Base-by-base conservation (phyloP, 2,888 invertebrate species). In the Andrena camellia region DNA sequence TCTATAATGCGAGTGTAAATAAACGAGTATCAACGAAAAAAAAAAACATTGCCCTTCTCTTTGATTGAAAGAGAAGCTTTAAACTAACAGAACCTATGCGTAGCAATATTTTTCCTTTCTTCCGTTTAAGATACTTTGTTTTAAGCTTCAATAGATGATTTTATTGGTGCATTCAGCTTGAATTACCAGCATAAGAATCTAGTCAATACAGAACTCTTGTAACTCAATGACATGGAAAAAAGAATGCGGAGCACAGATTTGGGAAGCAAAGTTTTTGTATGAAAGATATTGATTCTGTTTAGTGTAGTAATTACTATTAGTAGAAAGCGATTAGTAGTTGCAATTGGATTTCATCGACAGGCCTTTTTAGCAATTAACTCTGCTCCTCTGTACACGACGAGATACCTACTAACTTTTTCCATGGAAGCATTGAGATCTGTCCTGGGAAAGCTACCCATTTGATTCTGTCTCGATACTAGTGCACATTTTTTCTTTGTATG, bases 401-500 rank as follows among this genome's bases (percentile, higher is more conserved):
- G 54, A 26, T 42, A 42, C 20, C 23, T 42, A 42, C 20, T 29
- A 31, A 54, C 23, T 81, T 84, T 81, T 82, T 81, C 69, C 64
- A 77, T 70, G 68, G 60, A 78, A 66, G 8, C 71, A 85, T 74
- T 67, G 67, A 82, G 67, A 80, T 63, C 42, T 59, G 69, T 71
- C 71, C 52, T 54, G 20, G 50, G 48, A 66, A 54, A 82, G 66
- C 79, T 88, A 83, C 79, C 80, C 78, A 85, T 83, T 81, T 78
- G 57, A 81, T 80, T 74, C 50, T 54, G 75, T 74, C 59, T 81
- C 76, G 59, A 82, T 83, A 88, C 71, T 86, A 85, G 86, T 90
- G 89, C 89, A 90, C 89, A 92, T 90, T 90, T 90, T 86, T 90
- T 90, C 86, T 88, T 89, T 86, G 85, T 88, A 89, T 57, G 86